Base-by-base conservation (phyloP, 1,140 invertebrate species). In the Melanaphis sacchari region DNA sequence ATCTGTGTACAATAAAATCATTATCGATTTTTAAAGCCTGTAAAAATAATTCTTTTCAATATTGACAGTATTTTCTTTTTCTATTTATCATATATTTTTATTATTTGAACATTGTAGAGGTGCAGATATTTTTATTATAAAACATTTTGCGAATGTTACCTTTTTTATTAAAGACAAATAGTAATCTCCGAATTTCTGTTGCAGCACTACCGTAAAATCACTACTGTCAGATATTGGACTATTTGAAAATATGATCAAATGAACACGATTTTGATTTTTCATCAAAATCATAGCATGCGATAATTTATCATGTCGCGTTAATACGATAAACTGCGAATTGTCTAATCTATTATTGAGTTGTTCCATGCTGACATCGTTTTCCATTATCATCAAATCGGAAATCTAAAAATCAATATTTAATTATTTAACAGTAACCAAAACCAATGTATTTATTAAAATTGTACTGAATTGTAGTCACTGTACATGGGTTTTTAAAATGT, bases 131-230 rank as follows among this genome's bases (percentile, higher is more conserved):
- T 85, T 31, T 49, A 76, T 18, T n/a, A n/a, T 76, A 76, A 31
- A n/a, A 76, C n/a, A 36, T 1, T 0, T n/a, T 76, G 2, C 31
- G n/a, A 76, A 21, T 36, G 3, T 41, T 92, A 82, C 90, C 76
- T 92, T 92, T 92, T 92, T 92, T 4, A 82, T 18, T 46, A 92
- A 82, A 46, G 90, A 38, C 22, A 92, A 49, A 38, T 92, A 82
- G 1, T 49, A 11, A 6, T 82, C 15, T 7, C 90, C 90, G 0
- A 92, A 92, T 49, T 54, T 46, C 26, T 92, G 90, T 92, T 92
- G 90, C 7, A 92, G n/a, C 8, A 92, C 90, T 2, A 92, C 43
- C 11, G 43, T 92, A 46, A 40, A 92, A 49, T 92, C 43, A 36
- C 0, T 3, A 31, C 38, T 82, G 5, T 82, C 41, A 9, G 41